Percentiles rank a stretch among this genome's conserved stretches.
These are phyloP conservation scores for Dendrocincla tyrannina DNA, from an alignment of 2,797 vertebrate genomes.

Conservation along the genomic window DNA sequence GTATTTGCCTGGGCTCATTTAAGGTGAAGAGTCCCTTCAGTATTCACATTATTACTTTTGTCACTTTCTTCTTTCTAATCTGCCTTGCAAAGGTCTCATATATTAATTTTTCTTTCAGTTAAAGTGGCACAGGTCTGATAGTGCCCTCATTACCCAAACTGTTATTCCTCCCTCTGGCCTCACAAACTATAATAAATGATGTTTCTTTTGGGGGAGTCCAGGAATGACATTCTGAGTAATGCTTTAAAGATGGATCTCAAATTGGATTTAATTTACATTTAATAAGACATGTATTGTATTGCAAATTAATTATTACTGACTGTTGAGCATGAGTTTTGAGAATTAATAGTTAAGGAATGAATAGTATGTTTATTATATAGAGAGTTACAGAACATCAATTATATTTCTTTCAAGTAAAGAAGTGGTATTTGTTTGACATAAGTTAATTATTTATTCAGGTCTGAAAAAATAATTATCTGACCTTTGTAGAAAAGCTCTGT, in stretches of 20 bases:
- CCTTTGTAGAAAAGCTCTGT: neutral
- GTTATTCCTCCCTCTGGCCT: conserved; percentile 61
- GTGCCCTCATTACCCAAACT: conserved; percentile 20
- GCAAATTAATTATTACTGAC: conserved; percentile 51
- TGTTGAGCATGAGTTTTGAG: neutral
- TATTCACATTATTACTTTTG: neutral
- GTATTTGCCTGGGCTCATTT: neutral
- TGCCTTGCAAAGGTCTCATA: neutral
- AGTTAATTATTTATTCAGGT: conserved; percentile 15
- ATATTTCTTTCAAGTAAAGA: conserved; percentile 27
- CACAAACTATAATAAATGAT: conserved; percentile 35
- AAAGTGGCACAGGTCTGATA: conserved; percentile 32
- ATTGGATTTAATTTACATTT: conserved; percentile 60
- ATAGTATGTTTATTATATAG: neutral
- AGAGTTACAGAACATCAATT: neutral
- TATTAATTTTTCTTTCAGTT: conserved; percentile 51
- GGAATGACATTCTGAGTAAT: conserved; percentile 23
- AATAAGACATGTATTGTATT: conserved; percentile 28
- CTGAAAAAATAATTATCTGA: conserved; percentile 35
- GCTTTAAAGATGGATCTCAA: conserved; percentile 40
- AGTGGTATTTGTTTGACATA: conserved; percentile 20
- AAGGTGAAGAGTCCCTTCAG: neutral
- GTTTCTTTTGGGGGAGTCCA: conserved; percentile 22
- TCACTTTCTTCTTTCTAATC: conserved; percentile 9
- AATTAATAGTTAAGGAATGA: conserved; percentile 29